Percentiles rank a stretch among this genome's conserved stretches.
Evolutionary conservation across 2,888 invertebrate genomes (phyloP).

Genomic region (Eulithis prunata): DNA sequence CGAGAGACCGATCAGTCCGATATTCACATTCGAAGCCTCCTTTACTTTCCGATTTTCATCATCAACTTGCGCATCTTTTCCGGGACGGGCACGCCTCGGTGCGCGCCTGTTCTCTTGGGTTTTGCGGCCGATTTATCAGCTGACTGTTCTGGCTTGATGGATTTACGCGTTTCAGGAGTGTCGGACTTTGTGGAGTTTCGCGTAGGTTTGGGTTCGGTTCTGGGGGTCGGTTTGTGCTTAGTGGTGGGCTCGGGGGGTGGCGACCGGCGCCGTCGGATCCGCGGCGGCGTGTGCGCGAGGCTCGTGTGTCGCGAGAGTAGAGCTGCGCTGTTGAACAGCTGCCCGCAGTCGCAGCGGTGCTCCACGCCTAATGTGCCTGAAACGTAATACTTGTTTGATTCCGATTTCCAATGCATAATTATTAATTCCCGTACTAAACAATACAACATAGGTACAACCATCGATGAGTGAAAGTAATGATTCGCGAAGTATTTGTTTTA

Average conservation of each 20-base stretch:
- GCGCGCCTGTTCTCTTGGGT: slow-evolving; percentile 52
- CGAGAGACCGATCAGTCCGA: slow-evolving; percentile 44
- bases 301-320: slow-evolving; percentile 72
- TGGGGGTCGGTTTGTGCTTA: slow-evolving; percentile 51
- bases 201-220: slow-evolving; percentile 38
- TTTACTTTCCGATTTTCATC: slow-evolving; percentile 57
- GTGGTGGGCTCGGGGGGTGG: slow-evolving; percentile 48
- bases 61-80: slow-evolving; percentile 68
- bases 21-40: slow-evolving; percentile 42
- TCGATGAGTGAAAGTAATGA: too few species aligned
- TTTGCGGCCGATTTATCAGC: slow-evolving; percentile 45
- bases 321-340: slow-evolving; percentile 75
- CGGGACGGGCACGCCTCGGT: slow-evolving; percentile 71
- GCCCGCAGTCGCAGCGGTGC: slow-evolving; percentile 82
- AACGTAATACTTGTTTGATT: slow-evolving; percentile 8
- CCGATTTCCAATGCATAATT: not conserved
- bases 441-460: too few species aligned
- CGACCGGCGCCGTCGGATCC: slow-evolving; percentile 70
- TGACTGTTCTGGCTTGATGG: slow-evolving; percentile 35
- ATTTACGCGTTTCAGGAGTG: slow-evolving; percentile 43
- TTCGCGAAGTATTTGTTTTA: too few species aligned
- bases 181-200: slow-evolving; percentile 31
- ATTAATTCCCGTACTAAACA: too few species aligned
- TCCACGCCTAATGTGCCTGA: slow-evolving; percentile 63
- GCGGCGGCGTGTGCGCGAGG: slow-evolving; percentile 80